These are phyloP conservation scores for Drosophila baimaii DNA, from an alignment of 1,140 invertebrate species.

Conservation along the genomic window DNA sequence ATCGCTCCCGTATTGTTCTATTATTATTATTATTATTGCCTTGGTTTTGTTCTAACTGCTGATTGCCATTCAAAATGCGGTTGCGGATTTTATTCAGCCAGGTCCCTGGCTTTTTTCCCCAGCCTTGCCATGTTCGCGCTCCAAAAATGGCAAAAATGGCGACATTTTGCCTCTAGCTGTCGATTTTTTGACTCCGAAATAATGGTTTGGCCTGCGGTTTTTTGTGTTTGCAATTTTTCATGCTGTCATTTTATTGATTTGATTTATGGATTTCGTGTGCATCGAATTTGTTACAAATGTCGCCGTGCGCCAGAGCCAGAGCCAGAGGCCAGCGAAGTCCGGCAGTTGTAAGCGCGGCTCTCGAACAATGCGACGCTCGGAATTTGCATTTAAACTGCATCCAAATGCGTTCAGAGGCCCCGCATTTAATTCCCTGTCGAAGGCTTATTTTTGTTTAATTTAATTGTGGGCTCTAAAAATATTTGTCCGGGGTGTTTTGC, in stretches of 20 bases:
- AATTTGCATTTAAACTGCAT: conserved; percentile 49
- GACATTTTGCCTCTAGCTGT: conserved; percentile 28
- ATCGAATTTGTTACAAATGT: conserved; percentile 63
- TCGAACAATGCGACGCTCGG: conserved; percentile 23
- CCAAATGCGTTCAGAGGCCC: conserved; percentile 9
- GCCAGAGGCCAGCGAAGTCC: conserved; percentile 36
- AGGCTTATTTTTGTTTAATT: conserved; percentile 33
- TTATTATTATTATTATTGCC: conserved; percentile 57
- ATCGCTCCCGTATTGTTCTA: conserved; percentile 26
- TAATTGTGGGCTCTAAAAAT: conserved; percentile 9
- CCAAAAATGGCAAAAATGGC: conserved; percentile 38
- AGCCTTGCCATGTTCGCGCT: background rate
- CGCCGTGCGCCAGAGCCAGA: conserved; percentile 38
- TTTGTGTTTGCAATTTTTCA: conserved; percentile 74
- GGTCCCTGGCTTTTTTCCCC: background rate
- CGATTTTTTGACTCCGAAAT: conserved; percentile 50
- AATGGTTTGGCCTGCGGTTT: conserved; percentile 66
- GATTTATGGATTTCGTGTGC: conserved; percentile 69
- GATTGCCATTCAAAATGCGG: conserved; percentile 65
- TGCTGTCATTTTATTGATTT: conserved; percentile 78
- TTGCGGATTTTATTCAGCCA: conserved; percentile 45
- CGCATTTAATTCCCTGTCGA: conserved; percentile 12
- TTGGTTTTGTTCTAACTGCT: conserved; percentile 60
- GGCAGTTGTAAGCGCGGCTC: background rate
- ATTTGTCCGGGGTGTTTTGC: conserved; percentile 15